Conservation (phyloP, 2,113 vertebrate genomes). For the Crotophaga sulcirostris region DNA sequence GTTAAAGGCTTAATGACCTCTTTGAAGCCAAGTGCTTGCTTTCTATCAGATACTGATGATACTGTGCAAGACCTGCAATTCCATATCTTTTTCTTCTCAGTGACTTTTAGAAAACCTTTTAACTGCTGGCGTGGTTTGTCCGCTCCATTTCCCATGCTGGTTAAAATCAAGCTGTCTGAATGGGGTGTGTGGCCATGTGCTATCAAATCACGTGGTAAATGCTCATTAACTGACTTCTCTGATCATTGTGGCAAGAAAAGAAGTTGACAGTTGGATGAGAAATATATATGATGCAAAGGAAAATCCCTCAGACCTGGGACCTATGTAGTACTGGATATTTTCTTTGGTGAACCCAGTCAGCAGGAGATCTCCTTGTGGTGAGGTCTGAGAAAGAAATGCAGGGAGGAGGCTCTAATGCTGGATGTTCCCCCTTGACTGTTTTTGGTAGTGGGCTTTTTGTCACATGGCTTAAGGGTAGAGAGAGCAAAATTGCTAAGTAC, state of each 20-base stretch:
- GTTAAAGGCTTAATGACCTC: conserved; percentile 54
- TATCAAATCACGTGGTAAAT: not conserved
- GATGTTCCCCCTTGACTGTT: not conserved
- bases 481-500: fast-evolving
- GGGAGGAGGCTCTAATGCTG: no score
- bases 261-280: not conserved
- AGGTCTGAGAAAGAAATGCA: not conserved
- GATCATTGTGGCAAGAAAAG: not conserved
- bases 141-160: not conserved
- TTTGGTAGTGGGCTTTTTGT: not conserved
- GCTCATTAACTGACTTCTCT: not conserved
- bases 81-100: not conserved
- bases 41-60: not conserved
- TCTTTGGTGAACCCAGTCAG: not conserved
- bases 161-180: not conserved
- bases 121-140: not conserved
- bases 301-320: not conserved
- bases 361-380: not conserved
- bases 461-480: not conserved
- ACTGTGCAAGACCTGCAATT: not conserved
- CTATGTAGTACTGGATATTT: not conserved
- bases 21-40: conserved; percentile 10
- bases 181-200: fast-evolving
- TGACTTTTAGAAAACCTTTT: not conserved
- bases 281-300: not conserved